A percentile compares a stretch with the other conserved stretches of the same genome.
phyloP scores from a whole-genome alignment of 2,888 invertebrate genomes.

The Spodoptera exigua region DNA sequence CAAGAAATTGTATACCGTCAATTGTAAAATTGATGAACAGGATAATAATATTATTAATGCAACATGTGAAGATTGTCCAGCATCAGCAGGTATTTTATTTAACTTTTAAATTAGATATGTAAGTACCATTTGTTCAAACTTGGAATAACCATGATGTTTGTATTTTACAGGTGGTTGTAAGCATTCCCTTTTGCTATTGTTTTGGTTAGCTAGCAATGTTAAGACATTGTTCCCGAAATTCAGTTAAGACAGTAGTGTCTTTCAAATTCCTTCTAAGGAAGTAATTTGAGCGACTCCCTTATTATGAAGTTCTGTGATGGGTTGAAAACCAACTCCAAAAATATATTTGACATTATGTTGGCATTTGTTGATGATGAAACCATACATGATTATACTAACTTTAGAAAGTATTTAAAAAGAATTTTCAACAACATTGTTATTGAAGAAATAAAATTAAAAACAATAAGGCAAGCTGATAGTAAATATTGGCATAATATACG shows the following conservation, averaged over 20 bases:
- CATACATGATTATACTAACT: conserved; percentile 1
- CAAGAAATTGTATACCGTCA: conserved; percentile 8
- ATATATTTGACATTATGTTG: conserved; percentile 9
- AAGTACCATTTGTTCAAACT: not conserved
- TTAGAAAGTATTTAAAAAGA: conserved; percentile 3
- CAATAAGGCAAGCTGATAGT: not conserved
- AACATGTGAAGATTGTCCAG: conserved; percentile 16
- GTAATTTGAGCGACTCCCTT: not conserved
- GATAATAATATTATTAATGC: conserved; percentile 11
- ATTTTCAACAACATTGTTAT: not conserved
- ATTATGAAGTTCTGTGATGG: conserved; percentile 3
- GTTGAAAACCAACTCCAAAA: not conserved
- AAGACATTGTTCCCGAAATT: conserved; percentile 1
- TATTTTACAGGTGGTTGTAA: conserved; percentile 7
- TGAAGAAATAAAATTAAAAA: not conserved
- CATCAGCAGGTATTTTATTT: conserved; percentile 9
- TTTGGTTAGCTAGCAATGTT: conserved; percentile 21
- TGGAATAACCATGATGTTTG: not conserved
- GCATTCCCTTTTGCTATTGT: conserved; percentile 10
- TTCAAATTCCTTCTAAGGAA: not conserved
- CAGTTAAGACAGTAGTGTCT: not conserved
- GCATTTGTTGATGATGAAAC: not conserved
- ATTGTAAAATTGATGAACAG: conserved; percentile 3
- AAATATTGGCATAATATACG: conserved; percentile 11
- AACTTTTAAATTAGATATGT: not conserved